Evolutionary conservation across 2,113 vertebrate genomes (phyloP).

Genomic region (Lampris incognitus): DNA sequence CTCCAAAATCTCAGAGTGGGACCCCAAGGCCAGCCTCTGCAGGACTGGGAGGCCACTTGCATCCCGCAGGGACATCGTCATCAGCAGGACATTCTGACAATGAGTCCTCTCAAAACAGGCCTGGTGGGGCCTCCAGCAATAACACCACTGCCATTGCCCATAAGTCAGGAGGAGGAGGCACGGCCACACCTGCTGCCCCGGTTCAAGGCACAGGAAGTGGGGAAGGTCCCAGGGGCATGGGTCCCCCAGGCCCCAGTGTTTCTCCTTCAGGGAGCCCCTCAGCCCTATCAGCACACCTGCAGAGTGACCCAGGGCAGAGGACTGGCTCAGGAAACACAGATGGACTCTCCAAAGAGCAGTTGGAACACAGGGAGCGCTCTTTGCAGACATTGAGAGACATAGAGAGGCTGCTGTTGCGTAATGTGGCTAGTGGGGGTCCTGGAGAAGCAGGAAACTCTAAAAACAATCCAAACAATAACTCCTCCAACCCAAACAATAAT

Average conservation of each 20-base stretch:
- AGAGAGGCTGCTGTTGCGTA: constrained; percentile 91
- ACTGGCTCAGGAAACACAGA: constrained; percentile 74
- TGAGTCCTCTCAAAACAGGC: constrained; percentile 74
- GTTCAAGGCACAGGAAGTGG: constrained; percentile 60
- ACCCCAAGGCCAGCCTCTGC: constrained; percentile 76
- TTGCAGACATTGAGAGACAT: constrained; percentile 96
- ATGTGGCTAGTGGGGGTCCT: constrained; percentile 81
- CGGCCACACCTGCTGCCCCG: constrained; percentile 52
- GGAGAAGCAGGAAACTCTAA: constrained; percentile 80
- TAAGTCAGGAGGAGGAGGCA: constrained; percentile 80
- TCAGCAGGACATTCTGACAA: constrained; percentile 78
- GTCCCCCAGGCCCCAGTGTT: constrained; percentile 58
- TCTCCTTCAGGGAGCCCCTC: constrained; percentile 80
- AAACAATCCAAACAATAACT: constrained; percentile 60
- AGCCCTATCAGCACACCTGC: constrained; percentile 73
- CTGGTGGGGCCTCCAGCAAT: constrained; percentile 65
- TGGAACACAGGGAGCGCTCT: constrained; percentile 95
- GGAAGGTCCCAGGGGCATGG: constrained; percentile 57
- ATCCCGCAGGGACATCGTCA: constrained; percentile 68
- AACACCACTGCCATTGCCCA: constrained; percentile 73
- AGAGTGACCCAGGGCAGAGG: constrained; percentile 65
- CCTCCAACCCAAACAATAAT: constrained; percentile 67
- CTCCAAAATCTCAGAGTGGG: constrained; percentile 87
- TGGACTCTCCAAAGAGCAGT: constrained; percentile 94
- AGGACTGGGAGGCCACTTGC: constrained; percentile 74